Evolutionary conservation across 2,113 vertebrate species (phyloP).

Genomic region (Sturnus vulgaris): DNA sequence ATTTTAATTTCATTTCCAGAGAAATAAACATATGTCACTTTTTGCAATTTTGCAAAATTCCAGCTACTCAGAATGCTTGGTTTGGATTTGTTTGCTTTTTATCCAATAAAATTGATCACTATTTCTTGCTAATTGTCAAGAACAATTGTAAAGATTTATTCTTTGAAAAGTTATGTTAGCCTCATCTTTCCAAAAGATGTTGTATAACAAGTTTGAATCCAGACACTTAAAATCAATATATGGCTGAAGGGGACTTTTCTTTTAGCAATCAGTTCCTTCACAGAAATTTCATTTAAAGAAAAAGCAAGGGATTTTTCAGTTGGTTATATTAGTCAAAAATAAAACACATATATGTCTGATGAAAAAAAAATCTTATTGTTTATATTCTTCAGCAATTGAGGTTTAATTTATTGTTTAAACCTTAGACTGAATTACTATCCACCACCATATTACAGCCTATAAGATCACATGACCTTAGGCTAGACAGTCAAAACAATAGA

Average conservation of each 20-base stretch:
- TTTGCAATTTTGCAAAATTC: not conserved
- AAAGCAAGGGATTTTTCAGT: not conserved
- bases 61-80: not conserved
- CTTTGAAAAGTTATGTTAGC: not conserved
- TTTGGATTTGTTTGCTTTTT: not conserved
- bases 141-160: not conserved
- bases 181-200: not conserved
- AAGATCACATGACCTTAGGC: not conserved
- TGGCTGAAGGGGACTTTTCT: not conserved
- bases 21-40: not conserved
- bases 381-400: not conserved
- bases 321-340: not conserved
- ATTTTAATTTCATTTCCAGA: not conserved
- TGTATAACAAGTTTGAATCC: not conserved
- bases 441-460: not conserved
- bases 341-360: not conserved
- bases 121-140: not conserved
- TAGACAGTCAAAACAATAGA: not conserved
- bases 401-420: not conserved
- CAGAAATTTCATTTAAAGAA: not conserved
- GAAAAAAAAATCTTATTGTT: not conserved
- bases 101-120: not conserved
- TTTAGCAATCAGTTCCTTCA: not conserved
- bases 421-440: not conserved
- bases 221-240: not conserved